These are phyloP conservation scores for Philypnodon macrostomus DNA, from an alignment of 2,797 vertebrate genomes.

Conservation along the genomic window DNA sequence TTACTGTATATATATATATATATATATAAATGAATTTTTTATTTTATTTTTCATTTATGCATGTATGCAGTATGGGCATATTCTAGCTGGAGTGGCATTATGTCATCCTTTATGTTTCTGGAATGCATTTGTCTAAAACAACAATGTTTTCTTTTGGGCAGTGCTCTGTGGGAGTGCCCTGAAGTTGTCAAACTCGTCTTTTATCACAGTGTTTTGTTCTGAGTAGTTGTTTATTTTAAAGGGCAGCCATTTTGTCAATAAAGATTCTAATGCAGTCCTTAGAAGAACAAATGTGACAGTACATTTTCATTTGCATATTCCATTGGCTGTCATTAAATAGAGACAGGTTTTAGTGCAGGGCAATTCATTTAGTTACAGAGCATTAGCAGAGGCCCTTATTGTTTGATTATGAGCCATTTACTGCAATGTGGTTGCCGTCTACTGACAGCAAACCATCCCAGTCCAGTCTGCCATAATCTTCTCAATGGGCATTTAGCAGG, in stretches of 20 bases:
- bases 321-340: constrained; percentile 1
- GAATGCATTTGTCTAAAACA: constrained; percentile 23
- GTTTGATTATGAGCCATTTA: not conserved
- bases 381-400: not conserved
- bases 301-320: no score
- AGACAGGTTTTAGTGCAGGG: not conserved
- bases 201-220: no score
- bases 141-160: constrained; percentile 3
- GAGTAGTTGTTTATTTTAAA: no score
- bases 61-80: no score
- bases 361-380: not conserved
- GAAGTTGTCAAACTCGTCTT: not conserved
- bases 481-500: not conserved
- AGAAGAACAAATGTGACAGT: not conserved
- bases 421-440: constrained; percentile 24
- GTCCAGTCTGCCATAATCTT: not conserved
- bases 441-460: constrained; percentile 14
- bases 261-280: no score
- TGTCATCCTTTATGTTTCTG: not conserved
- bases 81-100: no score
- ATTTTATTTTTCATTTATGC: no score
- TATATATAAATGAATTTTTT: no score
- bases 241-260: not conserved
- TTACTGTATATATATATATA: no score
- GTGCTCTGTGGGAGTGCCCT: constrained; percentile 5